These are phyloP conservation scores for Nibea coibor DNA, from an alignment of 2,113 vertebrate genomes.

Conservation along the genomic window DNA sequence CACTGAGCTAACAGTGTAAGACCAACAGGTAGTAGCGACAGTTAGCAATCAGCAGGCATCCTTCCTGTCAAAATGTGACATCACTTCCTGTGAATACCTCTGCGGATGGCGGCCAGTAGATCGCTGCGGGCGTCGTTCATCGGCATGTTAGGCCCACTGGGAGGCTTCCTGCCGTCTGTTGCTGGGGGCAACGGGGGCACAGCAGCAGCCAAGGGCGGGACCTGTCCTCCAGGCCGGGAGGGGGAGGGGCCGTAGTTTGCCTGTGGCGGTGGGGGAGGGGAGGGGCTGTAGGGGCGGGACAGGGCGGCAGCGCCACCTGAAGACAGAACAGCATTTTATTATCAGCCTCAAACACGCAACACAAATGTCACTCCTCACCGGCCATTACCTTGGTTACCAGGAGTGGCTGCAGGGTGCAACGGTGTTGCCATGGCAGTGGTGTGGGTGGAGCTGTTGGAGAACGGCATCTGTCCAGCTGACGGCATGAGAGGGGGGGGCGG, in stretches of 20 bases:
- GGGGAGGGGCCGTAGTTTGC: slow-evolving; percentile 83
- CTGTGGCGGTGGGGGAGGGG: slow-evolving; percentile 79
- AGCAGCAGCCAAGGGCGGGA: slow-evolving; percentile 34
- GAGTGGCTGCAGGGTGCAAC: slow-evolving; percentile 6
- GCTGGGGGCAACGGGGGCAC: slow-evolving; percentile 64
- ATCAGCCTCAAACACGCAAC: no score
- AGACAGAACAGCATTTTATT: not conserved
- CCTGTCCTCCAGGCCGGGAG: slow-evolving; percentile 47
- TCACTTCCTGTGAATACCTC: slow-evolving; percentile 71
- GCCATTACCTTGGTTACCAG: slow-evolving; percentile 51
- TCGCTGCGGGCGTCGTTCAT: slow-evolving; percentile 90
- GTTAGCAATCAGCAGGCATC: no score
- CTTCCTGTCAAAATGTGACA: no score
- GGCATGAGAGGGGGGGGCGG: slow-evolving; percentile 88
- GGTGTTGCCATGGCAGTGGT: slow-evolving; percentile 50
- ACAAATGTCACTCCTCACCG: no score
- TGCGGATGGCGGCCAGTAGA: slow-evolving; percentile 88
- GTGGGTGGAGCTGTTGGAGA: slow-evolving; percentile 80
- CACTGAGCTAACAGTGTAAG: not conserved
- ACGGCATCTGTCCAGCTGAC: slow-evolving; percentile 82
- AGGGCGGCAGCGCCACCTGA: slow-evolving; percentile 47
- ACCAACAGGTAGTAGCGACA: no score
- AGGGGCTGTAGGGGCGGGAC: slow-evolving; percentile 79
- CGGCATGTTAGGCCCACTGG: slow-evolving; percentile 75
- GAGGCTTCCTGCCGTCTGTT: slow-evolving; percentile 73